Conservation (phyloP, 2,888 invertebrate species). For the Amphipyra berbera region DNA sequence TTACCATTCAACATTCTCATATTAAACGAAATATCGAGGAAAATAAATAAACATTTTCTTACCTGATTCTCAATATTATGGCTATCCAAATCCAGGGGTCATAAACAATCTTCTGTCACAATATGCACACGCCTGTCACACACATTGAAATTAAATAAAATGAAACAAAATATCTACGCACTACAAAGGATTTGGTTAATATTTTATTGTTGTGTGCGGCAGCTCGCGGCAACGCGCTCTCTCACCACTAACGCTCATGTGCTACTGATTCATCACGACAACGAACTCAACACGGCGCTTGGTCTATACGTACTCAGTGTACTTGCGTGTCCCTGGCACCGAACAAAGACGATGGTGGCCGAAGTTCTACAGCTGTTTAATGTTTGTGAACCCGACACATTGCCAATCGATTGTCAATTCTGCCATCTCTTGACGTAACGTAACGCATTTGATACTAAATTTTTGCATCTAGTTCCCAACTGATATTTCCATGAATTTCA, state of each 20-base stretch:
- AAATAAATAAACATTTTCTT: constrained; percentile 53
- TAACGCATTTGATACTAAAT: constrained; percentile 2
- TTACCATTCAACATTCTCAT: constrained; percentile 20
- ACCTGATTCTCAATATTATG: constrained; percentile 62
- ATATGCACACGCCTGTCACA: constrained; percentile 64
- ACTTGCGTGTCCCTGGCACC: constrained; percentile 62
- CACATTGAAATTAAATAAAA: constrained; percentile 58
- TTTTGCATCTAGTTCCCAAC: not conserved
- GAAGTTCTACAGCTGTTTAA: constrained; percentile 85
- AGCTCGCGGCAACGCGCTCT: constrained; percentile 55
- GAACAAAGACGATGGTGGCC: constrained; percentile 79
- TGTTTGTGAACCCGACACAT: constrained; percentile 81
- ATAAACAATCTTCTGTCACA: constrained; percentile 61
- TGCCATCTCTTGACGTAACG: constrained; percentile 69
- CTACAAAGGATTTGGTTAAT: constrained; percentile 67
- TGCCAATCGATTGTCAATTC: constrained; percentile 79
- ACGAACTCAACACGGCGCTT: constrained; percentile 71
- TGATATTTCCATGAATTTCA: not conserved
- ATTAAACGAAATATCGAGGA: constrained; percentile 25
- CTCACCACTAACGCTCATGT: constrained; percentile 56
- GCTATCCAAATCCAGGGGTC: constrained; percentile 65
- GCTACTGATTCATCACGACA: constrained; percentile 78
- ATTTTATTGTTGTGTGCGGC: constrained; percentile 61
- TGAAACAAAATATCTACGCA: constrained; percentile 60
- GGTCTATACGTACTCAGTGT: constrained; percentile 59